Evolutionary conservation across 2,888 invertebrate species (phyloP), one percentile per base, ranked within the genome.

Genomic region (Belgica antarctica): DNA sequence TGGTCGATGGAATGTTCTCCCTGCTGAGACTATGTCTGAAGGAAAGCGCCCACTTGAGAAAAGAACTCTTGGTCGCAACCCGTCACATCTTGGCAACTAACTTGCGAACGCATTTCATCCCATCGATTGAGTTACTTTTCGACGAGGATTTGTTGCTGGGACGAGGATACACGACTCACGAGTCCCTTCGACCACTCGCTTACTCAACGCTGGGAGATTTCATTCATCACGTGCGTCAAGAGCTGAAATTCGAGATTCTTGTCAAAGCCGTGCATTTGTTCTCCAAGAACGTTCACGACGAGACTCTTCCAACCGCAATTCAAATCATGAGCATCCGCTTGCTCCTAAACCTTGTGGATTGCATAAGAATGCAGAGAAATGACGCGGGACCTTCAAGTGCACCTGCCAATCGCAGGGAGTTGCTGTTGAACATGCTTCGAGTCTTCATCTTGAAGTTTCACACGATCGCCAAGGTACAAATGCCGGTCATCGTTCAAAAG

Each of bases 311-410:
- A 0, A 92, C 93, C 0, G 89, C 90, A 0, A 80, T 80, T 72
- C 80, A 96, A 80, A 96, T 96, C 0, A 98, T 98, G 94, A 96
- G 96, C 0, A 96, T 96, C 79, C 97, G 97, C 79, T 80, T 98
- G 47, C 82, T 99, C 28, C 82, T 97, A 71, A 98, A 98, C 80
- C 82, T 99, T 46, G 96, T 96, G 8, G 99, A 99, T 77, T 94
- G 95, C 75, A 93, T 98, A 70, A 83, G 94, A 2, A 85, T 87
- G 73, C 86, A 92, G 70, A 92, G 93, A 22, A 86, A 87, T 62
- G 95, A 95, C 75, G 79, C 78, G 1, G n/a, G 3, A 7, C 79
- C 78, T 72, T 77, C 41, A 1, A 57, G 2, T 15, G 82, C 83
- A 62, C 83, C 83, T 68, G 78, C 80, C 1, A 78, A 80, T 72